Conservation (phyloP, 2,113 vertebrate species). For the Grammatotria lemairii region DNA sequence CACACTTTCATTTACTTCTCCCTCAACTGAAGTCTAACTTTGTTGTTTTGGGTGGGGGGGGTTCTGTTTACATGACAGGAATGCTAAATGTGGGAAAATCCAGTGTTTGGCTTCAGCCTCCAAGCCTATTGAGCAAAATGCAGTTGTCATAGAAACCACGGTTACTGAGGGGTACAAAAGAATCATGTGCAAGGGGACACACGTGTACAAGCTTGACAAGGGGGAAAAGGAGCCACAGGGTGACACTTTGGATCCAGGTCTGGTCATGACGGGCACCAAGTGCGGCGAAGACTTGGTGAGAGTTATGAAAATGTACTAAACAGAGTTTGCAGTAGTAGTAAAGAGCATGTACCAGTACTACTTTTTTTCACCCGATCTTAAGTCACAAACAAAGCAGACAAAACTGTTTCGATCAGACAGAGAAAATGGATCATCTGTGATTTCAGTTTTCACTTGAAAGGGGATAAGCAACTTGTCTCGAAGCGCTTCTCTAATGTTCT, state of each 20-base stretch:
- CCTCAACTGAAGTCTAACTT: neutral
- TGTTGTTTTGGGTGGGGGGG: neutral
- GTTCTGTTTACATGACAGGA: constrained; percentile 56
- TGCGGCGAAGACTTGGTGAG: constrained; percentile 85
- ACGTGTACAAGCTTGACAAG: constrained; percentile 76
- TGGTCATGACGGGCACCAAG: constrained; percentile 93
- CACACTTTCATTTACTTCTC: neutral
- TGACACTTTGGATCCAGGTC: constrained; percentile 90
- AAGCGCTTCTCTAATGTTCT: neutral
- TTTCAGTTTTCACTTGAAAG: neutral
- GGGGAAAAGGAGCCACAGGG: constrained; percentile 72
- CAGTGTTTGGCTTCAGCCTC: constrained; percentile 81
- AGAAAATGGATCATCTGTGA: neutral
- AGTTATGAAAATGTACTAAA: neutral
- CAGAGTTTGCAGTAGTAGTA: neutral
- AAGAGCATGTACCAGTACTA: neutral
- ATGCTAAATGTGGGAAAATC: constrained; percentile 94
- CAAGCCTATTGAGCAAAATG: constrained; percentile 83
- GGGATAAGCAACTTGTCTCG: neutral
- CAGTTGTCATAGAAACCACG: constrained; percentile 86
- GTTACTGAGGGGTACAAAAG: constrained; percentile 57
- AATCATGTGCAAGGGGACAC: constrained; percentile 83
- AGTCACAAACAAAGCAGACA: neutral
- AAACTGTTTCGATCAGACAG: neutral
- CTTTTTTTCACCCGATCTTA: neutral